Evolutionary conservation across 1,140 invertebrate species (phyloP).

Genomic region (Chlorops oryzae): DNA sequence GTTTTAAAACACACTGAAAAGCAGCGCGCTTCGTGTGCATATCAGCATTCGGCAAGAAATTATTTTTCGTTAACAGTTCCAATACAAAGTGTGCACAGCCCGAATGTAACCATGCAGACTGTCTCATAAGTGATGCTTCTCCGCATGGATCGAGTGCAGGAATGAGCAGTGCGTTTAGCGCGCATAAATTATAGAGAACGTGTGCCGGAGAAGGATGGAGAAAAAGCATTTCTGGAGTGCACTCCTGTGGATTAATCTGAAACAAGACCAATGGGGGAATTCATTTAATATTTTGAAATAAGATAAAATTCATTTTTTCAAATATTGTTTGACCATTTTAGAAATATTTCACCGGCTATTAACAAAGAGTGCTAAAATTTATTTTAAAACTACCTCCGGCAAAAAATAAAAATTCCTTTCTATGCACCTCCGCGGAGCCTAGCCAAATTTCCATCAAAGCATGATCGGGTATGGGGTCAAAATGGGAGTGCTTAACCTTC

Average conservation of each 20-base stretch:
- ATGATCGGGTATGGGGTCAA: too few relatives aligned
- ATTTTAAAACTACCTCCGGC: too few relatives aligned
- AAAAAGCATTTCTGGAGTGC: conserved; percentile 65
- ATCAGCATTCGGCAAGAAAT: conserved; percentile 78
- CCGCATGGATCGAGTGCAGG: conserved; percentile 77
- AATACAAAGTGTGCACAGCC: conserved; percentile 74
- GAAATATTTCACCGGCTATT: too few relatives aligned
- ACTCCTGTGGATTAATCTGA: conserved; percentile 38
- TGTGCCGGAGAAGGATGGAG: conserved; percentile 68
- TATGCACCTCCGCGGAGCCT: too few relatives aligned
- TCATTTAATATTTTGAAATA: not conserved
- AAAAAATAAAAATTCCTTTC: too few relatives aligned
- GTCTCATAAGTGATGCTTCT: conserved; percentile 79
- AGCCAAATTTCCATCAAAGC: too few relatives aligned
- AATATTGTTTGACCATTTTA: too few relatives aligned
- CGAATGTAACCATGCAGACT: conserved; percentile 67
- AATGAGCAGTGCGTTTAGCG: conserved; percentile 86
- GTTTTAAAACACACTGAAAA: conserved; percentile 79
- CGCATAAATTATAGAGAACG: conserved; percentile 71
- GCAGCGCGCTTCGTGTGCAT: conserved; percentile 75
- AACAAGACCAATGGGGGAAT: not conserved
- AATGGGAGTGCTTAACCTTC: too few relatives aligned
- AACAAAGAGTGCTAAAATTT: too few relatives aligned
- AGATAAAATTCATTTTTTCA: too few relatives aligned
- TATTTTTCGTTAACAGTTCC: conserved; percentile 81